Percentiles rank a stretch among this genome's conserved stretches.
phyloP scores from a whole-genome alignment of 2,888 invertebrate species.

The Drosophila formosana region DNA sequence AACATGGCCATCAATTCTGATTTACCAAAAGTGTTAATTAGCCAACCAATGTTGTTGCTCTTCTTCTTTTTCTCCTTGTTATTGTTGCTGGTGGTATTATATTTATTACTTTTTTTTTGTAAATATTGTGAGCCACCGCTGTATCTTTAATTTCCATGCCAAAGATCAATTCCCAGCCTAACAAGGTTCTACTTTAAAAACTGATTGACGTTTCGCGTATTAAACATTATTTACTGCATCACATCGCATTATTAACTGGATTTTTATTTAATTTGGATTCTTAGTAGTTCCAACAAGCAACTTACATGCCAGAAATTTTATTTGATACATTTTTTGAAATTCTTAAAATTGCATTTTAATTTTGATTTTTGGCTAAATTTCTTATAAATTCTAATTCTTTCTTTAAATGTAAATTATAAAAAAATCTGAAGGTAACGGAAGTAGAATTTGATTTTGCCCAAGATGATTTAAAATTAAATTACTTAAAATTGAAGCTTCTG shows the following conservation, averaged over 20 bases:
- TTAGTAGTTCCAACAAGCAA: not conserved
- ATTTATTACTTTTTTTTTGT: not conserved
- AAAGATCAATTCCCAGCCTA: conserved; percentile 2
- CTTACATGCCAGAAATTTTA: not conserved
- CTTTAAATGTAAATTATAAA: no score
- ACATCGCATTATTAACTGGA: no score
- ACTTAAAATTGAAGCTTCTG: no score
- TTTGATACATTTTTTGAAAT: not conserved
- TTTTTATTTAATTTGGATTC: not conserved
- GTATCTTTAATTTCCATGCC: conserved; percentile 16
- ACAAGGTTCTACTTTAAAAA: conserved; percentile 30
- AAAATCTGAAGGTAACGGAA: no score
- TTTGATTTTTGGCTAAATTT: no score
- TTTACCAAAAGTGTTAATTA: conserved; percentile 81
- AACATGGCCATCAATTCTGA: conserved; percentile 79
- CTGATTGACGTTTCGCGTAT: conserved; percentile 30
- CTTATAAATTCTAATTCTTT: no score
- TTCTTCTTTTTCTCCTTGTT: not conserved
- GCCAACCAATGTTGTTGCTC: conserved; percentile 55
- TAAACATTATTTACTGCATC: no score
- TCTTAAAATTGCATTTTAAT: no score
- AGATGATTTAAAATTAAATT: no score
- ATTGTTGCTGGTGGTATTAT: conserved; percentile 1
- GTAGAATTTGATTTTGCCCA: no score
- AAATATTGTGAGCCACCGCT: conserved; percentile 13